A percentile compares a stretch with the other conserved stretches of the same genome.
These are phyloP conservation scores for Sander lucioperca DNA, from an alignment of 2,113 vertebrate species.

Conservation along the genomic window DNA sequence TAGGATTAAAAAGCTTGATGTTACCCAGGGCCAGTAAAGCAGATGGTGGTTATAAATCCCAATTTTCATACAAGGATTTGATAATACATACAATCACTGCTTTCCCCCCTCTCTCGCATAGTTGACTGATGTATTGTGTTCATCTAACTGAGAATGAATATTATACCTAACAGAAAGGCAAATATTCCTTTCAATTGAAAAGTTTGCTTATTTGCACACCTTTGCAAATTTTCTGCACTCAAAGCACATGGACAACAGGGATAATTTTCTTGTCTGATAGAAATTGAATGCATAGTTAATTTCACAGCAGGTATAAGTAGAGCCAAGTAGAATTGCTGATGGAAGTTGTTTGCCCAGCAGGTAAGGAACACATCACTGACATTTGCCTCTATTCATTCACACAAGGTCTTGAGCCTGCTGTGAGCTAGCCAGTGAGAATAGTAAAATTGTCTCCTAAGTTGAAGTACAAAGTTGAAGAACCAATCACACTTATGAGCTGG, in stretches of 20 bases:
- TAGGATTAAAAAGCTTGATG: conserved; percentile 28
- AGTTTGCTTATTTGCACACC: conserved; percentile 44
- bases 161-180: conserved; percentile 16
- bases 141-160: conserved; percentile 10
- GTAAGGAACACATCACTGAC: conserved; percentile 73
- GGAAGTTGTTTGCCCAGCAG: conserved; percentile 74
- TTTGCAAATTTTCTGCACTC: conserved; percentile 21
- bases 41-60: background rate
- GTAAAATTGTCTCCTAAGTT: conserved; percentile 51
- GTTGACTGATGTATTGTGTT: conserved; percentile 8
- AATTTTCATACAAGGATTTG: conserved; percentile 34
- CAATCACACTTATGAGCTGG: conserved; percentile 51
- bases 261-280: conserved; percentile 65
- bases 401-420: conserved; percentile 60
- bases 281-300: conserved; percentile 78
- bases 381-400: conserved; percentile 75
- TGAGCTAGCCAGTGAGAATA: conserved; percentile 54
- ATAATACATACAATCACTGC: conserved; percentile 22
- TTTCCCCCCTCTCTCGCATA: background rate
- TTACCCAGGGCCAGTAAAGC: conserved; percentile 1
- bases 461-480: conserved; percentile 44
- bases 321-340: conserved; percentile 69
- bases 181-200: conserved; percentile 7
- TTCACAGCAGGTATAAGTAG: conserved; percentile 71
- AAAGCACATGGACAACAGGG: conserved; percentile 32